phyloP scores from a whole-genome alignment of 2,888 invertebrate genomes.

The Dioctria linearis region DNA sequence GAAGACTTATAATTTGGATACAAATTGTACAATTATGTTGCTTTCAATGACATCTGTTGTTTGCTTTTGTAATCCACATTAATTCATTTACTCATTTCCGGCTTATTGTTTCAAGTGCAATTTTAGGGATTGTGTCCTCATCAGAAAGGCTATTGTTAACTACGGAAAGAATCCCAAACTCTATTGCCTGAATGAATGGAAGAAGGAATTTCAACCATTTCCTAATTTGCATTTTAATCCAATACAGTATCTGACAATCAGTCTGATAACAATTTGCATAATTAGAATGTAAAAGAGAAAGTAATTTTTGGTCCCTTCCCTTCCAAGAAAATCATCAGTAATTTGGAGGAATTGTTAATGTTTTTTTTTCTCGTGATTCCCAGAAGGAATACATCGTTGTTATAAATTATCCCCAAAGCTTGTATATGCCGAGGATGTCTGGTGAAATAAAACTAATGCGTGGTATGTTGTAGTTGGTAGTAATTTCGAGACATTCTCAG shows the following conservation, averaged over 20 bases:
- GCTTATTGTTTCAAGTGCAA: neutral
- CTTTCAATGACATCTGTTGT: neutral
- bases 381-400: neutral
- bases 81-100: neutral
- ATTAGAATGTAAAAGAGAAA: conserved; percentile 33
- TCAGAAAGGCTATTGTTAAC: conserved; percentile 7
- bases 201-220: neutral
- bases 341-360: conserved; percentile 15
- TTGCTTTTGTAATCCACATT: conserved; percentile 5
- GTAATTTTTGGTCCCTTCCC: conserved; percentile 29
- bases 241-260: conserved; percentile 26
- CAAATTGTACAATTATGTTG: no score
- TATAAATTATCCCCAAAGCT: neutral
- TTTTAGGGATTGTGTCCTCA: neutral
- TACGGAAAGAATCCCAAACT: conserved; percentile 3
- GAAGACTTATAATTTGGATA: no score
- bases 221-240: conserved; percentile 38
- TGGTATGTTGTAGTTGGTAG: no score
- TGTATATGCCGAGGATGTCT: no score
- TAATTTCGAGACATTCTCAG: no score
- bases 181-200: conserved; percentile 7
- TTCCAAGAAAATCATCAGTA: conserved; percentile 23
- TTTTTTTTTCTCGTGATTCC: neutral
- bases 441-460: no score
- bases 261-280: conserved; percentile 34